Conservation (phyloP, 2,888 invertebrate species). For the Chesias legatella region DNA sequence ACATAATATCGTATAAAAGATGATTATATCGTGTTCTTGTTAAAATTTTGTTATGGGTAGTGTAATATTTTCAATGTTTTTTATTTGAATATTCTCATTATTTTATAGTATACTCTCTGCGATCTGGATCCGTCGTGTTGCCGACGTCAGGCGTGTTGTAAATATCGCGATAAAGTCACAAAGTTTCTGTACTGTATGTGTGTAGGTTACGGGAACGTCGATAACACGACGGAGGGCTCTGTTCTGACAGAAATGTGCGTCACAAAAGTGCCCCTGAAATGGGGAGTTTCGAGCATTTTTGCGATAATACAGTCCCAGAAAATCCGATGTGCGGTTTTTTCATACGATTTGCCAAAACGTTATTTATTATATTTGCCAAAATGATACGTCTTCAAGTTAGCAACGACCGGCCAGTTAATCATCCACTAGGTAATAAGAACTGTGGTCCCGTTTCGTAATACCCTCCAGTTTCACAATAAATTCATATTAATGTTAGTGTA, state of each 20-base stretch:
- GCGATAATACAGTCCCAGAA: slow-evolving; percentile 14
- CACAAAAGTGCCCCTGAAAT: too few relatives aligned
- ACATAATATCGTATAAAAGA: slow-evolving; percentile 60
- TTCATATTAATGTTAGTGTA: slow-evolving; percentile 62
- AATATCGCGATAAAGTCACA: slow-evolving; percentile 56
- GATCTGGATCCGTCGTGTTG: slow-evolving; percentile 45
- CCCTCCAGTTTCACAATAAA: slow-evolving; percentile 73
- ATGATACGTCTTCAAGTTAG: slow-evolving; percentile 57
- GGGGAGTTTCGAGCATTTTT: too few relatives aligned
- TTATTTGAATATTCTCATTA: slow-evolving; percentile 39
- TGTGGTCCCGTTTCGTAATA: slow-evolving; percentile 69
- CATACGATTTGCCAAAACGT: slow-evolving; percentile 58
- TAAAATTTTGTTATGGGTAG: slow-evolving; percentile 70
- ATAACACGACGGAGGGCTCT: slow-evolving; percentile 34
- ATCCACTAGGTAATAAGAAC: slow-evolving; percentile 74
- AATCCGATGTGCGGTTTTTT: slow-evolving; percentile 32
- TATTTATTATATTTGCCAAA: slow-evolving; percentile 57
- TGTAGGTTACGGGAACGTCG: slow-evolving; percentile 35
- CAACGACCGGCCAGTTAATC: slow-evolving; percentile 73
- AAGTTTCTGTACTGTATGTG: slow-evolving; percentile 41
- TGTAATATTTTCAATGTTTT: slow-evolving; percentile 53
- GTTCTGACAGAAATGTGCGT: too few relatives aligned
- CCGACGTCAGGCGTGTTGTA: slow-evolving; percentile 47
- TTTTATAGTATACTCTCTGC: slow-evolving; percentile 33
- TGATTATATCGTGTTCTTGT: slow-evolving; percentile 67